Evolutionary conservation across 2,888 invertebrate genomes (phyloP).

Genomic region (Odontothrips loti): DNA sequence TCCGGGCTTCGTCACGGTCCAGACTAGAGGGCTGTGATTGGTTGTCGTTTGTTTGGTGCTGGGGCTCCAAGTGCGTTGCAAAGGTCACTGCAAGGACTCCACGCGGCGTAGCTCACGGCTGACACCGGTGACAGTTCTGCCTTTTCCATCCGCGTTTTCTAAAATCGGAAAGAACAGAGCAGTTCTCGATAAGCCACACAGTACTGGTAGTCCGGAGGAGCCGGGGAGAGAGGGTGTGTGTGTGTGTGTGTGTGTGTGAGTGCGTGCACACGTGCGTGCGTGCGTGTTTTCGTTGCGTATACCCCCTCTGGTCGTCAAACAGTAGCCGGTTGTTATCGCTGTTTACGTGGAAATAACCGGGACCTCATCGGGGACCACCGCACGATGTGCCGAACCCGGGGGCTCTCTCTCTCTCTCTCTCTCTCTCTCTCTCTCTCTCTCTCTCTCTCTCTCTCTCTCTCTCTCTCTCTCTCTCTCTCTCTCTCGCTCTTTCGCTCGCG

Average conservation of each 20-base stretch:
- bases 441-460: not conserved
- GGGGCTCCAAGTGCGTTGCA: too few relatives aligned
- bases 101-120: too few relatives aligned
- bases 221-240: too few relatives aligned
- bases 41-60: too few relatives aligned
- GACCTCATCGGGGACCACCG: not conserved
- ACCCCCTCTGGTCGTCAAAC: not conserved
- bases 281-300: not conserved
- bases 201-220: too few relatives aligned
- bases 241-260: not conserved
- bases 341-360: conserved; percentile 6
- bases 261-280: not conserved
- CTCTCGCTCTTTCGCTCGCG: not conserved
- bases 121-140: too few relatives aligned
- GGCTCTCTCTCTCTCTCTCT: not conserved
- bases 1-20: too few relatives aligned
- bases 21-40: too few relatives aligned
- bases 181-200: too few relatives aligned
- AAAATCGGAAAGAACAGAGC: too few relatives aligned
- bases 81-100: too few relatives aligned
- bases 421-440: not conserved
- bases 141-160: too few relatives aligned
- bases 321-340: not conserved
- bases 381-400: not conserved
- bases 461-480: not conserved